A percentile compares a stretch with the other conserved stretches of the same genome.
Conservation (phyloP, 2,113 vertebrate genomes). For the Austrofundulus limnaeus region DNA sequence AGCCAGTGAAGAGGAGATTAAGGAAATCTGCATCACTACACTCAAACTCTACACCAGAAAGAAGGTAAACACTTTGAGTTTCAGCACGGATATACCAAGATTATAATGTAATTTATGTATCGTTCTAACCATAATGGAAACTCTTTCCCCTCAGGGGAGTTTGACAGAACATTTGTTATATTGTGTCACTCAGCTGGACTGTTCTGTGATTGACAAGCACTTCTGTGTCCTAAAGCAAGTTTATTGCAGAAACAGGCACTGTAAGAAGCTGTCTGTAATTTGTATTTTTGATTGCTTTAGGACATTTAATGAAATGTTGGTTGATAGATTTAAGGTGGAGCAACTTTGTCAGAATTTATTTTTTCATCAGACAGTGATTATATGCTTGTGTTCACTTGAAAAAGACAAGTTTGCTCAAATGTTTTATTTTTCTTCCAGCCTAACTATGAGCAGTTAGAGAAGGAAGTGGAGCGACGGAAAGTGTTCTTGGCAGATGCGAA, state of each 20-base stretch:
- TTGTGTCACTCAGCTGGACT: no score
- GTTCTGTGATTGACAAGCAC: no score
- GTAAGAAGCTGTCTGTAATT: no score
- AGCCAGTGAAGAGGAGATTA: slow-evolving; percentile 91
- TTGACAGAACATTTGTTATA: no score
- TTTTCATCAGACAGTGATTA: neutral
- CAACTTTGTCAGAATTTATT: no score
- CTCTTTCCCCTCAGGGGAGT: no score
- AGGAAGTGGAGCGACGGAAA: slow-evolving; percentile 96
- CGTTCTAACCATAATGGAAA: neutral
- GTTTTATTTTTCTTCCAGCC: slow-evolving; percentile 78
- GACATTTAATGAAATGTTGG: no score
- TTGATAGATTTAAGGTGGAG: no score
- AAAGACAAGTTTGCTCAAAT: neutral
- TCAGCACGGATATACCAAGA: no score
- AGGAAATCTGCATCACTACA: slow-evolving; percentile 93
- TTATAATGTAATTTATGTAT: no score
- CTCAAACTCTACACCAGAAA: slow-evolving; percentile 94
- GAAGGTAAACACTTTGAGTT: slow-evolving; percentile 80
- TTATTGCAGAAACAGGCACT: neutral
- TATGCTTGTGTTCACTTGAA: neutral
- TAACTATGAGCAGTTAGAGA: slow-evolving; percentile 94
- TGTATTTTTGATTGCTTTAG: no score
- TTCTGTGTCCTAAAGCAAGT: neutral
- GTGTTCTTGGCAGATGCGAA: slow-evolving; percentile 93